Base-by-base conservation (phyloP, 1,140 invertebrate genomes). In the Diploscapter pachys region DNA sequence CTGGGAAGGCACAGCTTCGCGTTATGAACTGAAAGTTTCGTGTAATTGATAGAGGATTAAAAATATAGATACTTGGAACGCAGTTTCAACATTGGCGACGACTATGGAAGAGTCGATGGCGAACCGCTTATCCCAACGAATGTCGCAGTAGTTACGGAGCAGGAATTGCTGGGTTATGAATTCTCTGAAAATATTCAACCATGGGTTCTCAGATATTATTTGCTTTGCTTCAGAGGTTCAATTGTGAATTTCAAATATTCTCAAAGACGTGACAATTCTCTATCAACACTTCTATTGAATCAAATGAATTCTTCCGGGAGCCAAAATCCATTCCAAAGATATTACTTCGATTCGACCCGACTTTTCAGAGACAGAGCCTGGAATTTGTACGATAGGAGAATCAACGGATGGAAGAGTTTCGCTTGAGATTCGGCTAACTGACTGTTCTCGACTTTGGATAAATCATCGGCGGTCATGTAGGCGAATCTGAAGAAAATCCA, bases 391-490 rank as follows among this genome's bases (percentile, higher is more conserved):
- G 87, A 86, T 51, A 81, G 72, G 64, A 87, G 83, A 9, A 87
- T 81, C 55, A 82, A 78, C n/a, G 81, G 83, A 69, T 84, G 85
- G 63, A 87, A 87, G 9, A 87, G 73, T 8, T 82, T 79, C 48
- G 81, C 77, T 75, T 85, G 79, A 63, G 82, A 73, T 72, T 87
- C 80, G 9, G 81, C 83, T 6, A 87, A 59, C 11, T 74, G 59
- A 31, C 78, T 77, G 4, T 64, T 66, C 77, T 88, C 87, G 6
- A 88, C 80, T 67, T 86, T 80, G 66, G 78, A 81, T 9, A 88
- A 76, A 77, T 88, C 86, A 52, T 87, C 86, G 8, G 87, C 82
- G 4, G 83, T 85, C 87, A 88, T 87, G 81, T 86, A 87, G 49
- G 87, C 86, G 73, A 88, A 87, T 50, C 87, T 83, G 11, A 62